These are phyloP conservation scores for Crotophaga sulcirostris DNA, from an alignment of 2,113 vertebrate genomes.

Conservation along the genomic window DNA sequence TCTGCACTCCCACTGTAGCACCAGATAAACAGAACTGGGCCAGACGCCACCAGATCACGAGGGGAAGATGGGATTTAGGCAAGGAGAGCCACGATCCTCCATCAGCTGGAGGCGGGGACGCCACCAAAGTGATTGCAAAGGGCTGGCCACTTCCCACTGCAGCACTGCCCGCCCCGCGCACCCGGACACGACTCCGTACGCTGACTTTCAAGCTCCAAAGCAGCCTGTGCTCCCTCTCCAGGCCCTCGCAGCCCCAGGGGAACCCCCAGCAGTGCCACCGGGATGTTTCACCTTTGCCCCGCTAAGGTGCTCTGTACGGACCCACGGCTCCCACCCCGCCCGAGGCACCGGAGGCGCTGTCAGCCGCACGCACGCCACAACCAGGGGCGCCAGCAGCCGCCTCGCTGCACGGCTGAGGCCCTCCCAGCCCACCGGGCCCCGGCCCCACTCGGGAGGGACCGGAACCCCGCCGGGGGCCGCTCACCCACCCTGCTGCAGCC, in stretches of 20 bases:
- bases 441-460: too few relatives aligned
- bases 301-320: neutral
- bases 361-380: too few relatives aligned
- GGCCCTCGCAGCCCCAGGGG: neutral
- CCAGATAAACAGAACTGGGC: rapidly evolving
- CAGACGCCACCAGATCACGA: rapidly evolving
- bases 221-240: neutral
- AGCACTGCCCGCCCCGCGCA: rapidly evolving
- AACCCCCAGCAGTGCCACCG: neutral
- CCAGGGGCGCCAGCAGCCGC: neutral
- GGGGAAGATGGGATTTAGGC: rapidly evolving
- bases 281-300: rapidly evolving
- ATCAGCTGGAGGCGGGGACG: rapidly evolving
- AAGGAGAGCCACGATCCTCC: neutral
- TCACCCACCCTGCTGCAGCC: neutral
- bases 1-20: rapidly evolving
- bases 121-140: rapidly evolving
- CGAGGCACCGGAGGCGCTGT: neutral
- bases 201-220: rapidly evolving
- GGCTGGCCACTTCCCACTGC: neutral
- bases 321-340: neutral
- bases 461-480: rapidly evolving
- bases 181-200: rapidly evolving
- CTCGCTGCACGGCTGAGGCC: neutral
- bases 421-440: too few relatives aligned